A percentile compares a stretch with the other conserved stretches of the same genome.
These are phyloP conservation scores for Harpalus rubripes DNA, from an alignment of 2,888 invertebrate genomes.

Conservation along the genomic window DNA sequence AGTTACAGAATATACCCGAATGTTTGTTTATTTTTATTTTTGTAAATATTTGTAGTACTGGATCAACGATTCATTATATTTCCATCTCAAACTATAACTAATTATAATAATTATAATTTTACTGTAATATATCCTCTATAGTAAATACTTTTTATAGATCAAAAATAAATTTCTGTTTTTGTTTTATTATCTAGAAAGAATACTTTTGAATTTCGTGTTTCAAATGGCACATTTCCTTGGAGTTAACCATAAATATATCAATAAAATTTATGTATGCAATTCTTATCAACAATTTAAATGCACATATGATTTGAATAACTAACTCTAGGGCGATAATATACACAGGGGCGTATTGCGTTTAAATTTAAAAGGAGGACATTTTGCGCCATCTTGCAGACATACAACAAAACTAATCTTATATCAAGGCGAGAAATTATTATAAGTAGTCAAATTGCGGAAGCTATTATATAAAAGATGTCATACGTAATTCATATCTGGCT, in stretches of 20 bases:
- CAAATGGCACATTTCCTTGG: constrained; percentile 21
- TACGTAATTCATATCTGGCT: neutral
- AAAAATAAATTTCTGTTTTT: neutral
- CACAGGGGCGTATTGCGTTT: constrained; percentile 18
- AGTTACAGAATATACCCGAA: no score
- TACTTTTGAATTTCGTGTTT: neutral
- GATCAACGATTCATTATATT: neutral
- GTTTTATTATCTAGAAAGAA: neutral
- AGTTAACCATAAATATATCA: constrained; percentile 16
- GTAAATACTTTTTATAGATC: neutral
- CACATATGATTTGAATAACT: constrained; percentile 33
- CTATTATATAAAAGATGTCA: constrained; percentile 47
- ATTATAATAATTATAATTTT: neutral
- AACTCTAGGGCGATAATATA: constrained; percentile 4
- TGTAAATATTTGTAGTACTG: neutral
- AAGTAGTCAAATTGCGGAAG: constrained; percentile 38
- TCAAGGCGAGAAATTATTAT: constrained; percentile 34
- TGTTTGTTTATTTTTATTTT: neutral
- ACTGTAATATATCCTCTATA: neutral
- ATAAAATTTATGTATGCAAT: constrained; percentile 10
- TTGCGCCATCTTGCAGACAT: constrained; percentile 52
- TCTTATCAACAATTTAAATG: constrained; percentile 35
- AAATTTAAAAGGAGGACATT: constrained; percentile 4
- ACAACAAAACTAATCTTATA: constrained; percentile 40
- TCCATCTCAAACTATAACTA: neutral